Base-by-base conservation (phyloP, 2,113 vertebrate species). In the Hepsetus odoe region DNA sequence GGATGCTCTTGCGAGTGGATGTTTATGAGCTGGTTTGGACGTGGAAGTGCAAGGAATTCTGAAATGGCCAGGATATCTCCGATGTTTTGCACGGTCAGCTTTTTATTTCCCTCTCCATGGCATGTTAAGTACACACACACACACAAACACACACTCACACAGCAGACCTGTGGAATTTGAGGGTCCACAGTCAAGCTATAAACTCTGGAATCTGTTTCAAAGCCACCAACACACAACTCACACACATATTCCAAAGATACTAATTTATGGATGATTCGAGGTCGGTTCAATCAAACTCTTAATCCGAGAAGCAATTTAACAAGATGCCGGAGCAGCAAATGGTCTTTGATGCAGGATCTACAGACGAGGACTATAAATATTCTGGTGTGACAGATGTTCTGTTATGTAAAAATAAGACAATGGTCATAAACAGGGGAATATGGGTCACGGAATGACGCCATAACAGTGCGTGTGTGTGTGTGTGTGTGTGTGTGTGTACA, bases 161-260 rank as follows among this genome's bases (percentile, higher is more conserved):
- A 28, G 4, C 72, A 81, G 22, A 56, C 35, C 18, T 53, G 40
- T 33, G 76, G 65, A 74, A 83, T 82, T 72, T 77, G 59, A 55
- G 59, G 22, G 46, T 42, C 14, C 67, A 56, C n/a, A 56, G 66
- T 55, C 51, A 80, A 44, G 42, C 68, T 35, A 56, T 30, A 83
- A 76, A 69, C 32, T 33, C 56, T 40, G 55, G 68, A 76, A 83
- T 73, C 58, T 68, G 51, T 22, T n/a, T 38, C 4, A 42, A 74
- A 55, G 8, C 22, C 64, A 33, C 77, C 61, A 46, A 53, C 46
- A 42, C 51, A 59, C 66, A 76, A 49, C 4, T 5, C 42, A 64
- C n/a, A 40, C 5, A 64, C 30, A 44, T 64, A 65, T 65, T 53
- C 38, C 40, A 42, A 42, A 44, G 16, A 58, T 42, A 59, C 42